Evolutionary conservation across 2,113 vertebrate genomes (phyloP).

Genomic region (Syrmaticus mikado): DNA sequence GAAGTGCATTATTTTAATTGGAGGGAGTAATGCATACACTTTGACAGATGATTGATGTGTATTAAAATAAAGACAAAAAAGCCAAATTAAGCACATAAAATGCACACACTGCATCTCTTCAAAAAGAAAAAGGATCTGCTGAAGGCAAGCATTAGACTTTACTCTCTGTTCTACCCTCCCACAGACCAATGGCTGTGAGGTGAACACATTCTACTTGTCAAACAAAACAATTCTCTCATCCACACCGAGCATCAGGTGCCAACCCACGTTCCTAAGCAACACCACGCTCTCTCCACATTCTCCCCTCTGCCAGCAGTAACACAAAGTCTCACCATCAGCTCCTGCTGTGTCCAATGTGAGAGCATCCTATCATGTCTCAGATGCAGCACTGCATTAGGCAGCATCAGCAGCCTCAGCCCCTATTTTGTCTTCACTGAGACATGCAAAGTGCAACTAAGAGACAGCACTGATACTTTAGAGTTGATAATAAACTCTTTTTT

Average conservation of each 20-base stretch:
- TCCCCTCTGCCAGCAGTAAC: not conserved
- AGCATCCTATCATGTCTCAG: not conserved
- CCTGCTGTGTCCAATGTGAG: not conserved
- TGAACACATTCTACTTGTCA: not conserved
- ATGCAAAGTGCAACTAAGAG: not conserved
- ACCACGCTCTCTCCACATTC: not conserved
- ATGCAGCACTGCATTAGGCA: not conserved
- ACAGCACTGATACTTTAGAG: not conserved
- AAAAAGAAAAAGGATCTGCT: not conserved
- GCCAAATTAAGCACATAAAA: not conserved
- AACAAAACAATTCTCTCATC: not conserved
- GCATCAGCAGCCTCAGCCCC: not conserved
- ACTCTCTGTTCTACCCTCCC: not conserved
- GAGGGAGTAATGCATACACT: not conserved
- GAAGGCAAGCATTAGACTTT: not conserved
- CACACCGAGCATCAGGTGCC: not conserved
- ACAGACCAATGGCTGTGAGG: not conserved
- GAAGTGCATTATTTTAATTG: not conserved
- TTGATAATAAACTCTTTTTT: not conserved
- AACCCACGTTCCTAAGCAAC: constrained; percentile 24
- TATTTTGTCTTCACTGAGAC: not conserved
- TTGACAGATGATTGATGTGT: not conserved
- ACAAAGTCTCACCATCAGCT: not conserved
- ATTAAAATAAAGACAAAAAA: not conserved
- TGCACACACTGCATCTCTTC: accelerated